These are phyloP conservation scores for Eulemur coronatus DNA, from an alignment of 2,797 vertebrate genomes.

Conservation along the genomic window DNA sequence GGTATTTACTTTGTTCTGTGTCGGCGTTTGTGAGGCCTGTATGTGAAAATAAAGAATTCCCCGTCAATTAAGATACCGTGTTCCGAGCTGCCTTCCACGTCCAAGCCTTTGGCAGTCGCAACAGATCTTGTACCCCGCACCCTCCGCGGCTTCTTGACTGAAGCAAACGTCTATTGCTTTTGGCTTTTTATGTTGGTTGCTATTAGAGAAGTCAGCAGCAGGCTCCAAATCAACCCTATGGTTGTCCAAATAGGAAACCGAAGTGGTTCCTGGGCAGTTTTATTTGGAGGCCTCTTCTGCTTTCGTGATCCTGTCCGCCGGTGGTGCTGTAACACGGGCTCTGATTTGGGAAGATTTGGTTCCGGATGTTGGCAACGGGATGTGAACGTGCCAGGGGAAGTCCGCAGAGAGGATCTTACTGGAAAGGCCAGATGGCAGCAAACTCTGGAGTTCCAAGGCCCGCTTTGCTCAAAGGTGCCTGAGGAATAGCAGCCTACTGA, in stretches of 20 bases:
- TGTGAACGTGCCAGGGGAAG: slow-evolving; percentile 33
- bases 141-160: background rate
- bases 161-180: slow-evolving; percentile 44
- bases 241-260: background rate
- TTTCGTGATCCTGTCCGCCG: background rate
- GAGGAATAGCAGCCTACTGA: slow-evolving; percentile 68
- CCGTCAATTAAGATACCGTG: background rate
- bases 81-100: background rate
- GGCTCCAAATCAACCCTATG: slow-evolving; percentile 50
- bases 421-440: slow-evolving; percentile 47
- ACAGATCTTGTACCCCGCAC: background rate
- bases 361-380: slow-evolving; percentile 21
- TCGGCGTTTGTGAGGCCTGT: background rate
- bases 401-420: background rate
- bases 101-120: background rate
- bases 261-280: background rate
- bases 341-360: slow-evolving; percentile 41
- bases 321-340: background rate
- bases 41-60: background rate
- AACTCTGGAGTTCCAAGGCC: slow-evolving; percentile 55
- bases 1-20: background rate
- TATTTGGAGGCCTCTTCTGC: background rate
- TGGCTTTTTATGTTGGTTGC: background rate
- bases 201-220: slow-evolving; percentile 24
- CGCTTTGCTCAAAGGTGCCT: slow-evolving; percentile 70